Conservation (phyloP, 2,888 invertebrate genomes). For the Ecdyonurus torrentis region DNA sequence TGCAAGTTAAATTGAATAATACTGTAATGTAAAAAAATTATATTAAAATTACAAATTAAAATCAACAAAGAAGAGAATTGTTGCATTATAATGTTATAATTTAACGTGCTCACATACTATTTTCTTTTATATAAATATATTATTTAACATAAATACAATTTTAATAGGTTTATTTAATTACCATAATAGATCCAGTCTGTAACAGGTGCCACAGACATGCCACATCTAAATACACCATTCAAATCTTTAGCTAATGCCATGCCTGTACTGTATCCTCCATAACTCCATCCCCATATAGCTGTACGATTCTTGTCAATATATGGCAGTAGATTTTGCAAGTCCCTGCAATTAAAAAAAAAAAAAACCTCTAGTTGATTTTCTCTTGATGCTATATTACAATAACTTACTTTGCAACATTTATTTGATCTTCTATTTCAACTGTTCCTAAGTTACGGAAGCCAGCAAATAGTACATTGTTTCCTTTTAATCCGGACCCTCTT, state of each 20-base stretch:
- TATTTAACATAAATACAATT: too few relatives aligned
- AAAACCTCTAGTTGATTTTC: background rate
- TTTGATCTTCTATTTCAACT: slow-evolving; percentile 82
- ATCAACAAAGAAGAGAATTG: too few relatives aligned
- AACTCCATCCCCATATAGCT: slow-evolving; percentile 98
- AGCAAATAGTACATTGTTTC: slow-evolving; percentile 65
- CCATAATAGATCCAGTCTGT: slow-evolving; percentile 94
- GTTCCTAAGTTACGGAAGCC: slow-evolving; percentile 73
- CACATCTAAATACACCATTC: slow-evolving; percentile 70
- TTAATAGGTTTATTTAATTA: slow-evolving; percentile 29
- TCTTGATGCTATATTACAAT: background rate
- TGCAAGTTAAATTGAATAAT: too few relatives aligned
- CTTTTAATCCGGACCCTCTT: slow-evolving; percentile 72
- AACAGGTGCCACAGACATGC: slow-evolving; percentile 89
- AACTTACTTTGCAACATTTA: slow-evolving; percentile 56
- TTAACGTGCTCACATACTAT: too few relatives aligned
- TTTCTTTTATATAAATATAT: background rate
- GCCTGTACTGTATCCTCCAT: slow-evolving; percentile 87
- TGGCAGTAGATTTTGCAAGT: slow-evolving; percentile 41
- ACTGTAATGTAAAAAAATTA: too few relatives aligned
- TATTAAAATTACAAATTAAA: too few relatives aligned
- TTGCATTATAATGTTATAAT: too few relatives aligned
- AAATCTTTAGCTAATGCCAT: slow-evolving; percentile 67
- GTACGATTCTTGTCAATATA: slow-evolving; percentile 67
- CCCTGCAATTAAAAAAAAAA: slow-evolving; percentile 27